Percentiles rank a stretch among this genome's conserved stretches.
Conservation (phyloP, 2,113 vertebrate species). For the Chaetodon trifascialis region DNA sequence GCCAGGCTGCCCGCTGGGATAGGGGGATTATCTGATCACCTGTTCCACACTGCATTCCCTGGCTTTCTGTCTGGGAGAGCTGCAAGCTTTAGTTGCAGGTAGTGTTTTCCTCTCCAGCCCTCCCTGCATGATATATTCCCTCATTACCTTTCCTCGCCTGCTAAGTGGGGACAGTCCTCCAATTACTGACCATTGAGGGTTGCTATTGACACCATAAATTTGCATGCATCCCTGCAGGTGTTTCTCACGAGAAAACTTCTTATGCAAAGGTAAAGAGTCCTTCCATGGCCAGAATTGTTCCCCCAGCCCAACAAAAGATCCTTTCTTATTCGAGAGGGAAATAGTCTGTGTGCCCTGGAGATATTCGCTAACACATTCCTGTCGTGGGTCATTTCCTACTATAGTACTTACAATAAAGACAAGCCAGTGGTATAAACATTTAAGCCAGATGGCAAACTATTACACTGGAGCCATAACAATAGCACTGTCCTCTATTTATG, state of each 20-base stretch:
- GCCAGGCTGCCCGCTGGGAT: constrained; percentile 53
- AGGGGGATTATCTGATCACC: constrained; percentile 78
- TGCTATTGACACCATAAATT: constrained; percentile 27
- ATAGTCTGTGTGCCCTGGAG: constrained; percentile 48
- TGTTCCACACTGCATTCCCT: constrained; percentile 60
- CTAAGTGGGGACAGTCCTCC: constrained; percentile 9
- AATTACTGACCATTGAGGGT: constrained; percentile 24
- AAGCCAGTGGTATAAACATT: constrained; percentile 45
- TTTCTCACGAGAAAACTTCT: constrained; percentile 60
- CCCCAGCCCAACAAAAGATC: constrained; percentile 61
- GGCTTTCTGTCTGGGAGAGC: constrained; percentile 31
- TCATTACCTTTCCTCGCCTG: constrained; percentile 50
- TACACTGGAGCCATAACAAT: constrained; percentile 26
- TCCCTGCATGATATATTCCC: constrained; percentile 19
- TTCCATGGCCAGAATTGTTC: constrained; percentile 35
- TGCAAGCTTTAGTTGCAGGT: constrained; percentile 59
- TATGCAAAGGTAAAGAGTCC: constrained; percentile 35
- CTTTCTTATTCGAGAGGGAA: constrained; percentile 73
- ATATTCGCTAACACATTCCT: constrained; percentile 48
- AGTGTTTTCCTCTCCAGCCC: constrained; percentile 33
- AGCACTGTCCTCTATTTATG: constrained; percentile 12
- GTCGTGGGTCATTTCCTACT: constrained; percentile 66
- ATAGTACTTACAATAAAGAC: constrained; percentile 49
- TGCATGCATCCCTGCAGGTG: constrained; percentile 61
- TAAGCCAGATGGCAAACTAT: constrained; percentile 35